Conservation (phyloP, 1,140 invertebrate species). For the Thaumetopoea pityocampa region DNA sequence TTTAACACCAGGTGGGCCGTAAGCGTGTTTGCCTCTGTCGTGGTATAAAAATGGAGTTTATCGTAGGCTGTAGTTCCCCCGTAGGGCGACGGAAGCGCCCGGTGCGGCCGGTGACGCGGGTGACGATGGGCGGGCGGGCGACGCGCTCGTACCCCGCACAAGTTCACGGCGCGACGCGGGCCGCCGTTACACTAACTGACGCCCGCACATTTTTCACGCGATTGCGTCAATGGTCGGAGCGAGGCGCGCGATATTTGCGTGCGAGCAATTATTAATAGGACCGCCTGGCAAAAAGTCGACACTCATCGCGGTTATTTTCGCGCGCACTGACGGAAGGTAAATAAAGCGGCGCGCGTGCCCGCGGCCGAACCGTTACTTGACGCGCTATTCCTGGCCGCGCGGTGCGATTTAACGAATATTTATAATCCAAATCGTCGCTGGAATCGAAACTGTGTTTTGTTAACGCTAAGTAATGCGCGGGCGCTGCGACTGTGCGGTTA, state of each 20-base stretch:
- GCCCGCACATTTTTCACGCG: slow-evolving; percentile 62
- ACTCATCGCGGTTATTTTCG: slow-evolving; percentile 68
- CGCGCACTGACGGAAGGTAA: slow-evolving; percentile 58
- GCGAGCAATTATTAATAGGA: slow-evolving; percentile 63
- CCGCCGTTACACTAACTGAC: slow-evolving; percentile 61
- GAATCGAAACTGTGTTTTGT: slow-evolving; percentile 55
- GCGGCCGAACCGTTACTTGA: slow-evolving; percentile 49
- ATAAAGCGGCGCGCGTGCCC: slow-evolving; percentile 61
- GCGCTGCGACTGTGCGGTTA: slow-evolving; percentile 49
- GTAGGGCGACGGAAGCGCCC: too few species aligned
- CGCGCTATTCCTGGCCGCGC: slow-evolving; percentile 48
- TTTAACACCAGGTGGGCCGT: too few species aligned
- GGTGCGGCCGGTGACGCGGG: too few species aligned
- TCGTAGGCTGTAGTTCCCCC: too few species aligned
- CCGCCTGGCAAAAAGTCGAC: slow-evolving; percentile 58
- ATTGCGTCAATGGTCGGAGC: slow-evolving; percentile 68
- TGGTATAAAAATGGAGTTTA: too few species aligned
- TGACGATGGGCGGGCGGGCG: background rate
- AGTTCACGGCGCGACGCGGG: slow-evolving; percentile 66
- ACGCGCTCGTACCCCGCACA: slow-evolving; percentile 32
- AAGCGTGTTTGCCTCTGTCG: too few species aligned
- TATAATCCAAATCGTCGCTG: slow-evolving; percentile 66
- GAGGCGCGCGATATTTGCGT: slow-evolving; percentile 65
- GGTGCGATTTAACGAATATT: slow-evolving; percentile 52
- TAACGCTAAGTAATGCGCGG: slow-evolving; percentile 56